Conservation (phyloP, 30 jellyfish, hydroid and myxozoan species). For the Clytia hemisphaerica region DNA sequence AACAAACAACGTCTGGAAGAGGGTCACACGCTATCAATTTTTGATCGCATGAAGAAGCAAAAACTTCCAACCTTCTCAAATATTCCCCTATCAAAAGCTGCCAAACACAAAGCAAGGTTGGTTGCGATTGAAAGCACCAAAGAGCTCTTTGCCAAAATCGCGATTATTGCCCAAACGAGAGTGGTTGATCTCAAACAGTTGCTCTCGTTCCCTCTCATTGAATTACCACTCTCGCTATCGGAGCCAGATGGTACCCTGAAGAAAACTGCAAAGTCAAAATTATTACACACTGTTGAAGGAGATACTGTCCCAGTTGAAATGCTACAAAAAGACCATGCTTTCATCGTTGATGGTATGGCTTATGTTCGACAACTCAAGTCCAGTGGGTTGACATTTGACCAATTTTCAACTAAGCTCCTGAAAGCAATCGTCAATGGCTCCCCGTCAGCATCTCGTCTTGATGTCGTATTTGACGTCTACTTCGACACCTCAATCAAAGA, state of each 20-base stretch:
- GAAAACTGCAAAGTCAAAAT: neutral
- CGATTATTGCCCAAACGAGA: neutral
- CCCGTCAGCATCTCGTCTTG: neutral
- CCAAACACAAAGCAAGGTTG: neutral
- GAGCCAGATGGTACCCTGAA: neutral
- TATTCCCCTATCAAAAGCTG: too few species aligned
- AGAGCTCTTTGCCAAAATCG: neutral
- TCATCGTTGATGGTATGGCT: slow-evolving; percentile 3
- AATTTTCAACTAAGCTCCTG: too few species aligned
- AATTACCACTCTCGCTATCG: neutral
- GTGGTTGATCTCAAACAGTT: neutral
- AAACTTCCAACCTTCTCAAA: too few species aligned
- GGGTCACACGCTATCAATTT: neutral
- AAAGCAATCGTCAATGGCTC: neutral
- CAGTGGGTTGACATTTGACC: too few species aligned
- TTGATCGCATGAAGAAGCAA: neutral
- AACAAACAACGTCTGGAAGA: neutral
- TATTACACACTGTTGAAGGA: neutral
- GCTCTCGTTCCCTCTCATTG: neutral
- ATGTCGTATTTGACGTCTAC: slow-evolving; percentile 21
- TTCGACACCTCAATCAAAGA: slow-evolving; percentile 3
- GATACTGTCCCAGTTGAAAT: neutral
- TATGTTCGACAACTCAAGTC: too few species aligned
- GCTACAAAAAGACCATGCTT: slow-evolving; percentile 7
- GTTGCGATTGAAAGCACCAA: slow-evolving; percentile 4